A percentile compares a stretch with the other conserved stretches of the same genome.
Evolutionary conservation across 2,888 invertebrate species (phyloP).

Genomic region (Chromoteleia sp.): DNA sequence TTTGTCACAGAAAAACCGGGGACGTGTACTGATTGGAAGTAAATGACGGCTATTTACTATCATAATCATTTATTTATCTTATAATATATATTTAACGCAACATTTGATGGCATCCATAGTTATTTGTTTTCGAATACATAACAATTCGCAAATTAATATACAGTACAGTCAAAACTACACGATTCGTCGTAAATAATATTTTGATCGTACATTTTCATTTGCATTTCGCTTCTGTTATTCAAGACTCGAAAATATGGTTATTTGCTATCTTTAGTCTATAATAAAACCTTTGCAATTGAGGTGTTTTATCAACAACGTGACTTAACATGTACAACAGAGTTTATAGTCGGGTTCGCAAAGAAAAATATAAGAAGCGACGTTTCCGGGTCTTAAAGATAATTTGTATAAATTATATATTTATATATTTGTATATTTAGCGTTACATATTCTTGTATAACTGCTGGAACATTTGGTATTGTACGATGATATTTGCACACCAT

Average conservation of each 20-base stretch:
- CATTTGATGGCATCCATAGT: slow-evolving; percentile 66
- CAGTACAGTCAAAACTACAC: slow-evolving; percentile 66
- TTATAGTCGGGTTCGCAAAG: slow-evolving; percentile 54
- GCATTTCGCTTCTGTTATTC: slow-evolving; percentile 23
- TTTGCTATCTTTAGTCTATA: slow-evolving; percentile 56
- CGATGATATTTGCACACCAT: slow-evolving; percentile 61
- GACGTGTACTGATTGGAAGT: slow-evolving; percentile 4
- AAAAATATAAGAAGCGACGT: slow-evolving; percentile 68
- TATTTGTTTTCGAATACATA: slow-evolving; percentile 70
- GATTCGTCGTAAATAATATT: slow-evolving; percentile 60
- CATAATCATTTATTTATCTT: slow-evolving; percentile 66
- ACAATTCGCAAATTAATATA: slow-evolving; percentile 68
- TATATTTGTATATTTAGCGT: slow-evolving; percentile 63
- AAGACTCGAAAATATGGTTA: slow-evolving; percentile 57
- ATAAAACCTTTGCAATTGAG: slow-evolving; percentile 64
- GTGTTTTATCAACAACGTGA: slow-evolving; percentile 68
- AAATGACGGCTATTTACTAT: slow-evolving; percentile 39
- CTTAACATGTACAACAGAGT: slow-evolving; percentile 65
- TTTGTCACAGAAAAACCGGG: neutral
- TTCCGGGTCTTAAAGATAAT: slow-evolving; percentile 61
- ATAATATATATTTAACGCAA: slow-evolving; percentile 67
- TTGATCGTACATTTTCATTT: slow-evolving; percentile 50
- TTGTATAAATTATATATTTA: slow-evolving; percentile 59
- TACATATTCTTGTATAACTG: slow-evolving; percentile 63
- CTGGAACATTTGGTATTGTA: slow-evolving; percentile 69